Percentiles rank a stretch among this genome's conserved stretches.
Conservation (phyloP, 1,140 invertebrate genomes). For the Streblospio benedicti region DNA sequence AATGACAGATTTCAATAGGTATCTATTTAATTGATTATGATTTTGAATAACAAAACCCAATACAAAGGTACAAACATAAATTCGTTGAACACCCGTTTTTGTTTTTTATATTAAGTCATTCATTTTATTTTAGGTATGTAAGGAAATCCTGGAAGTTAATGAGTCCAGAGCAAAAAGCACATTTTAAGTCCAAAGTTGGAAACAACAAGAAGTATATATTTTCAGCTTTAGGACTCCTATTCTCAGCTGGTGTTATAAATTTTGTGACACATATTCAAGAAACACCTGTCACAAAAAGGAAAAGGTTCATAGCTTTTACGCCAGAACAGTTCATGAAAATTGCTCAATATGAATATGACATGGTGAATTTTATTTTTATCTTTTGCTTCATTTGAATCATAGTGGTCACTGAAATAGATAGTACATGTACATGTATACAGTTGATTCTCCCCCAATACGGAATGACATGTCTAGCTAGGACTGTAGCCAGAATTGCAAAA, state of each 20-base stretch:
- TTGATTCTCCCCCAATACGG: too few species aligned
- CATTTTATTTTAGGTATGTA: conserved; percentile 30
- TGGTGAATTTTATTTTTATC: conserved; percentile 26
- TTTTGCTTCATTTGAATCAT: too few species aligned
- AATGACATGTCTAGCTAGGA: too few species aligned
- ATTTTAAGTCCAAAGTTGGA: conserved; percentile 29
- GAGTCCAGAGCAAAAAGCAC: conserved; percentile 33
- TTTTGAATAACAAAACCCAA: too few species aligned
- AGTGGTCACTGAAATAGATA: too few species aligned
- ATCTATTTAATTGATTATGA: too few species aligned
- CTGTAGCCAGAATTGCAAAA: too few species aligned
- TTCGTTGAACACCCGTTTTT: not conserved
- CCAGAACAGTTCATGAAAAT: conserved; percentile 48
- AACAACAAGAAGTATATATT: conserved; percentile 34
- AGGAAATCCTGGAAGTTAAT: conserved; percentile 50
- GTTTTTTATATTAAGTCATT: not conserved
- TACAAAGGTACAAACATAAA: too few species aligned
- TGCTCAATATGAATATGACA: conserved; percentile 40
- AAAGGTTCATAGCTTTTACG: conserved; percentile 52
- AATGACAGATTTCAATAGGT: too few species aligned
- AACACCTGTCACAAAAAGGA: conserved; percentile 51
- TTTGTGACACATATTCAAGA: conserved; percentile 50
- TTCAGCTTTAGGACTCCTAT: conserved; percentile 13
- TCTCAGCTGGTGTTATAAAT: conserved; percentile 30
- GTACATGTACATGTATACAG: too few species aligned